phyloP scores from a whole-genome alignment of 1,140 invertebrate species.

The Periplaneta americana region DNA sequence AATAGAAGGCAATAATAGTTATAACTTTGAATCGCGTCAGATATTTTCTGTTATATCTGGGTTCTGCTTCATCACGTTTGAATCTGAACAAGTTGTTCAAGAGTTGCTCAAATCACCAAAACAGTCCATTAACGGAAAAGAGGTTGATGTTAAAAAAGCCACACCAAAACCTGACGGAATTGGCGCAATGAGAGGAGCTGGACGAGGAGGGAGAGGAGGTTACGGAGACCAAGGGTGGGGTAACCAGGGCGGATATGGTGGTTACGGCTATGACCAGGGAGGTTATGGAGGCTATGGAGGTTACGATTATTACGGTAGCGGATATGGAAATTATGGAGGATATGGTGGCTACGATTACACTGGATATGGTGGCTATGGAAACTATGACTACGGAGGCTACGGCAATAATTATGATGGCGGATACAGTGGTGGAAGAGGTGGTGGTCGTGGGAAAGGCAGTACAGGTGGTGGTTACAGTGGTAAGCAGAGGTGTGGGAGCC shows the following conservation, averaged over 20 bases:
- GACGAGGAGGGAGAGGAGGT: constrained; percentile 54
- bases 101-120: constrained; percentile 85
- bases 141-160: constrained; percentile 74
- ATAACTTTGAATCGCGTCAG: no score
- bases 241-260: constrained; percentile 50
- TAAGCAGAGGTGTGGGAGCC: no score
- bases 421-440: constrained; percentile 68
- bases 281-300: constrained; percentile 62
- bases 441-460: constrained; percentile 64
- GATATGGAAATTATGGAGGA: no score
- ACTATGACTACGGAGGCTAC: constrained; percentile 72
- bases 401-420: constrained; percentile 73
- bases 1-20: no score
- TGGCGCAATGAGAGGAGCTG: constrained; percentile 57
- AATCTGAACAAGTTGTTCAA: no score
- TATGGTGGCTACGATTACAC: no score
- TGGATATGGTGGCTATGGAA: constrained; percentile 69
- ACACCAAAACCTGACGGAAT: no score
- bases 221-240: constrained; percentile 36
- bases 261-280: constrained; percentile 66
- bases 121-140: constrained; percentile 88
- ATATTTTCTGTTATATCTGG: no score
- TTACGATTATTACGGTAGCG: no score
- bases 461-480: constrained; percentile 47
- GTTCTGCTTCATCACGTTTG: constrained; percentile 94